A percentile compares a stretch with the other conserved stretches of the same genome.
Evolutionary conservation across 2,888 invertebrate species (phyloP).

Genomic region (Psylliodes chrysocephalus): DNA sequence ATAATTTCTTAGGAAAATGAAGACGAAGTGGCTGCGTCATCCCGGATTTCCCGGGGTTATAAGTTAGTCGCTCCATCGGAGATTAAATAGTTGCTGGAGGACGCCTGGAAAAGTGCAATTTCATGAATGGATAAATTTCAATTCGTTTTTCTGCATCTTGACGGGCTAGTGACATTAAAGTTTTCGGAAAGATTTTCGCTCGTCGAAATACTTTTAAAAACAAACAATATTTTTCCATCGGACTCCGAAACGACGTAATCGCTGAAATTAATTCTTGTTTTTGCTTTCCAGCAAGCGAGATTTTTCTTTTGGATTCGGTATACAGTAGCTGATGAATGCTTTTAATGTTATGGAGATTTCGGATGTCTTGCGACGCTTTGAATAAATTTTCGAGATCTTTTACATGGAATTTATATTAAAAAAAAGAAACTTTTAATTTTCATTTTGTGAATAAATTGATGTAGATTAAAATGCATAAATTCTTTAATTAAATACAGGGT

Average conservation of each 20-base stretch:
- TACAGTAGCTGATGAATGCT: no score
- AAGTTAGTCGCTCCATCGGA: constrained; percentile 9
- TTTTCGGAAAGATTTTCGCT: constrained; percentile 17
- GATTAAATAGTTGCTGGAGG: constrained; percentile 15
- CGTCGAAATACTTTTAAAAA: not conserved
- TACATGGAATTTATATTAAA: not conserved
- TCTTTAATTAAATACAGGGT: no score
- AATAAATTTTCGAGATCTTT: not conserved
- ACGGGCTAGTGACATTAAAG: constrained; percentile 4
- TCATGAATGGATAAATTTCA: constrained; percentile 27
- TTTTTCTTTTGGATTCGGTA: no score
- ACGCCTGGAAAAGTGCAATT: constrained; percentile 14
- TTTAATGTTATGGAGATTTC: no score
- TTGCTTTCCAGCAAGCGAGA: not conserved
- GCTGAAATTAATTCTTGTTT: constrained; percentile 7
- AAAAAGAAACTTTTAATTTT: not conserved
- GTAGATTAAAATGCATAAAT: no score
- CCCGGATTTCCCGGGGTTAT: not conserved
- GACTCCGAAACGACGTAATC: not conserved
- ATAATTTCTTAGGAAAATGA: constrained; percentile 1
- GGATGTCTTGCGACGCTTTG: not conserved
- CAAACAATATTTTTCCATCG: constrained; percentile 7
- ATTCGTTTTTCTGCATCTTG: constrained; percentile 18
- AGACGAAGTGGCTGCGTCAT: constrained; percentile 3
- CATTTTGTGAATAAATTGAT: no score